Evolutionary conservation across 2,888 invertebrate species (phyloP).

Genomic region (Chromoteleia sp.): DNA sequence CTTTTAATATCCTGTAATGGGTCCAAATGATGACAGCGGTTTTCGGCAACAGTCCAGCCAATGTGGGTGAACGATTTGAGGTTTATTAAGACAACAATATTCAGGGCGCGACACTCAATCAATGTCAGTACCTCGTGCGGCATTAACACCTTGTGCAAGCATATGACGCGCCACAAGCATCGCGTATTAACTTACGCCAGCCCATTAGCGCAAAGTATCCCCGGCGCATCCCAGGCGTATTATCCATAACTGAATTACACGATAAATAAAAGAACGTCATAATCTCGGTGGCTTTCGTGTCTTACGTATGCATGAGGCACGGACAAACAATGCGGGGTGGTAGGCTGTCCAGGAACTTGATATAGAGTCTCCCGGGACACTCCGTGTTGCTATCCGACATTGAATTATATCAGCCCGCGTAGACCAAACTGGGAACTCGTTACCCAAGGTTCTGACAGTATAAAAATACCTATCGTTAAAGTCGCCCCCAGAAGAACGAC

Average conservation of each 20-base stretch:
- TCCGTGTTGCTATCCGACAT: slow-evolving; percentile 77
- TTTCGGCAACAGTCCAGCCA: slow-evolving; percentile 11
- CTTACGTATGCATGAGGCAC: slow-evolving; percentile 76
- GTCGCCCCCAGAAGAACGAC: slow-evolving; percentile 41
- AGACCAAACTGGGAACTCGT: slow-evolving; percentile 77
- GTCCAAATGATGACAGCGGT: slow-evolving; percentile 38
- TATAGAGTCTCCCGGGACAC: slow-evolving; percentile 79
- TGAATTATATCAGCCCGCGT: slow-evolving; percentile 79
- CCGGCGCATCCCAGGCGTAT: slow-evolving; percentile 75
- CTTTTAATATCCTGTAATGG: slow-evolving; percentile 36
- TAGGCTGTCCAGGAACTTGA: slow-evolving; percentile 79
- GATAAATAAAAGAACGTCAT: slow-evolving; percentile 81
- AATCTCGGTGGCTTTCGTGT: slow-evolving; percentile 76
- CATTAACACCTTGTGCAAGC: slow-evolving; percentile 66
- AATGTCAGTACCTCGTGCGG: slow-evolving; percentile 49
- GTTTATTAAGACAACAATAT: slow-evolving; percentile 67
- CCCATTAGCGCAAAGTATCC: slow-evolving; percentile 66
- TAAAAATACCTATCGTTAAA: slow-evolving; percentile 78
- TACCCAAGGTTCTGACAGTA: slow-evolving; percentile 78
- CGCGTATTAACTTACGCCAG: slow-evolving; percentile 65
- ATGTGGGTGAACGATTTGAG: slow-evolving; percentile 48
- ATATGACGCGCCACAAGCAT: slow-evolving; percentile 57
- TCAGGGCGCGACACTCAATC: slow-evolving; percentile 57
- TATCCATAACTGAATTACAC: slow-evolving; percentile 77
- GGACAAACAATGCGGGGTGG: slow-evolving; percentile 60